Evolutionary conservation across 2,113 vertebrate genomes (phyloP), one percentile per base, ranked within the genome.

Genomic region (Himantopus leucocephalus): DNA sequence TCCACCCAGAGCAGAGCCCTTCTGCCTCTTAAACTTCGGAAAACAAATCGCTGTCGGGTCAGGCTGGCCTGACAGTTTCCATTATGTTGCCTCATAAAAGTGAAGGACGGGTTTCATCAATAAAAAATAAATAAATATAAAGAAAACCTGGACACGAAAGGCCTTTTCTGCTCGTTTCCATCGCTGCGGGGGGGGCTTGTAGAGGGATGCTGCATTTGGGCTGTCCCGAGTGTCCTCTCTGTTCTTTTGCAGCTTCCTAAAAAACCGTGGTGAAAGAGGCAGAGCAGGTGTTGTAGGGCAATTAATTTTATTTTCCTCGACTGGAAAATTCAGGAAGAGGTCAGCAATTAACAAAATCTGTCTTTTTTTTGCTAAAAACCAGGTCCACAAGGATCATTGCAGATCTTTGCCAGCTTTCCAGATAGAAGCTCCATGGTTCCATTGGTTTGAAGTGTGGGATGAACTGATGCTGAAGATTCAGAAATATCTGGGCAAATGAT

Each of bases 1-100:
- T 62, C n/a, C 81, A 81, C 59, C 45, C 62, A 52, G 18, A 77
- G 19, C 86, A 63, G 80, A 85, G 13, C 18, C 73, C 74, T 79
- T 62, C 47, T 23, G 27, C 6, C 2, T 85, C 37, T 75, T 60
- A 34, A 79, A 81, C 53, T 79, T 72, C 52, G 81, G 48, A 81
- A 80, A 95, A 82, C 29, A 78, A 82, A 66, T 58, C 70, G 55
- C 55, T 73, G 27, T 35, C 2, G 2, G 96, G 97, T 97, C 96
- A 88, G 94, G 96, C 50, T 97, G 93, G 95, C 94, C 97, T 97
- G 95, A 95, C 94, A 96, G 72, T 74, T 75, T 56, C 55, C 52
- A 10, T 88, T 83, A 34, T 41, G 66, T n/a, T 75, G 59, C 23
- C 67, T 96, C 90, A 50, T 97, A 97, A 96, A 96, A 92, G 75